Percentiles rank a stretch among this genome's conserved stretches.
phyloP scores from a whole-genome alignment of 1,140 invertebrate genomes.

The Wiebesia pumilae region DNA sequence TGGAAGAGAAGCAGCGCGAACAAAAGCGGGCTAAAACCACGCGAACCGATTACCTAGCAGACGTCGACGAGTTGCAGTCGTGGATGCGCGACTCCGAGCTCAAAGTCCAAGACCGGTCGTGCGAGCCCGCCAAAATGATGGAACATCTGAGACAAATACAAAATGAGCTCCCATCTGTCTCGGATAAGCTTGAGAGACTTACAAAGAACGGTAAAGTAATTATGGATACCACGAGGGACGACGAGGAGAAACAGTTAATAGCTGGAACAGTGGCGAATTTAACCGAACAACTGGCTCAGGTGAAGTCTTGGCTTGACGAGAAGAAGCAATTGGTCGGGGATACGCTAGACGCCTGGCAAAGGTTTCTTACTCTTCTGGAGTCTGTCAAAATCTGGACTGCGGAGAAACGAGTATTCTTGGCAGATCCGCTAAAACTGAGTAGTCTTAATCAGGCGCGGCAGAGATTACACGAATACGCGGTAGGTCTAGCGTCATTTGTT shows the following conservation, averaged over 20 bases:
- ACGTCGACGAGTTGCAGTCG: conserved; percentile 86
- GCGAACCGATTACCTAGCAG: conserved; percentile 85
- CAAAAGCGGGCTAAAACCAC: conserved; percentile 89
- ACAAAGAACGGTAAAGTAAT: conserved; percentile 86
- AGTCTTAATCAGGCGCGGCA: conserved; percentile 87
- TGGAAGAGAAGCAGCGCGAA: conserved; percentile 91
- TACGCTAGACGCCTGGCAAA: conserved; percentile 89
- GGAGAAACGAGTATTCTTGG: conserved; percentile 87
- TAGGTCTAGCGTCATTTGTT: conserved; percentile 66
- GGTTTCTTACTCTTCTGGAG: conserved; percentile 89
- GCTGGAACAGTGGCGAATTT: conserved; percentile 84
- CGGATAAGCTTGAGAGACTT: conserved; percentile 86
- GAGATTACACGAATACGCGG: conserved; percentile 91
- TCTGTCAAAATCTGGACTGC: conserved; percentile 88
- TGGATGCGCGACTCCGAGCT: conserved; percentile 90
- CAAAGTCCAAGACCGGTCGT: conserved; percentile 86
- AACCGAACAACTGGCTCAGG: conserved; percentile 85
- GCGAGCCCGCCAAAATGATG: conserved; percentile 85
- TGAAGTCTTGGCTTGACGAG: conserved; percentile 86
- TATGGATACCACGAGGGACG: conserved; percentile 85
- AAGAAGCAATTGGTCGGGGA: conserved; percentile 89
- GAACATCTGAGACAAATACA: conserved; percentile 86
- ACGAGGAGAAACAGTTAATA: conserved; percentile 85
- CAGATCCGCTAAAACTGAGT: conserved; percentile 84
- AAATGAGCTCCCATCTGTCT: conserved; percentile 82